Evolutionary conservation across 1,140 invertebrate species (phyloP), one percentile per base, ranked within the genome.

Genomic region (Pteromalus puparum): DNA sequence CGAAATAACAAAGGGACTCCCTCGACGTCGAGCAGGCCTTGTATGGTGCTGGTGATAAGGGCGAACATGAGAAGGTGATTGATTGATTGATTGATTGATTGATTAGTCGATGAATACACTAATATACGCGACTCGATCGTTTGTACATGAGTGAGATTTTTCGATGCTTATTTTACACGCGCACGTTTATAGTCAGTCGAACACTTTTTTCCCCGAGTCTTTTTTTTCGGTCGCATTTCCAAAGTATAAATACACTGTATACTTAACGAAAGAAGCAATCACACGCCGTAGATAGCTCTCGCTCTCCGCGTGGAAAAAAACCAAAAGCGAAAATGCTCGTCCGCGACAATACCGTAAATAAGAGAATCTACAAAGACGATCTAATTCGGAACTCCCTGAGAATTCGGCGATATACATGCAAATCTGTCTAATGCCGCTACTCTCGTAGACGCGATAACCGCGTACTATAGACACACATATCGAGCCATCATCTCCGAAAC

Each of bases 1-100:
- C 82, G 82, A 83, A 83, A 70, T 67, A 68, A n/a, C 53, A 61
- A 82, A 76, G 34, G n/a, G 28, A 67, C 53, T 6, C 53, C 30
- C 15, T 81, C 15, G 26, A 81, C 7, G n/a, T 82, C 34, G 61
- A 15, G 26, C 61, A 76, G 53, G 26, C 10, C 26, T 75, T 24
- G 34, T 34, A 34, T 46, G 12, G 21, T 28, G 15, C n/a, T 34
- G 6, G 21, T 5, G 53, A 81, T 28, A 28, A 42, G 6, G 10
- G 34, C 7, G 15, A 48, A 2, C 12, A 48, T 48, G 15, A 38
- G 46, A 6, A 3, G 42, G 72, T 68, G 42, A 53, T 34, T 34
- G 42, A 76, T 74, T 12, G 48, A 76, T 74, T 7, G 53, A 75
- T 82, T 18, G 70, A 75, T 73, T 65, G 46, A 75, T 26, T n/a